Evolutionary conservation across 2,888 invertebrate species (phyloP).

Genomic region (Sycophila texana): DNA sequence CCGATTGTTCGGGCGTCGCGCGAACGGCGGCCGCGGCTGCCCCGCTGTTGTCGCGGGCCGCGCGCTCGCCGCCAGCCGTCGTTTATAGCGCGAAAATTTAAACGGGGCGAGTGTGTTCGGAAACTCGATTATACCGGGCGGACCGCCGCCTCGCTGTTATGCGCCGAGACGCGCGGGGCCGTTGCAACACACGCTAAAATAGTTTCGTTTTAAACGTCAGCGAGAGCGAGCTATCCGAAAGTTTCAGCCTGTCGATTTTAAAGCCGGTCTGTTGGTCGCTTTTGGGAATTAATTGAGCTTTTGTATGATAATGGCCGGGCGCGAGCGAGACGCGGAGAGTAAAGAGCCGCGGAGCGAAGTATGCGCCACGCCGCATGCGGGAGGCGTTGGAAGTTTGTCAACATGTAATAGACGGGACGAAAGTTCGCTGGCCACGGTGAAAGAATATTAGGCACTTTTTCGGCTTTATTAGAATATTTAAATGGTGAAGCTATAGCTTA

Average conservation of each 20-base stretch:
- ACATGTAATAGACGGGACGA: constrained; percentile 3
- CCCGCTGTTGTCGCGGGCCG: constrained; percentile 10
- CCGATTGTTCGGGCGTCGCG: constrained; percentile 64
- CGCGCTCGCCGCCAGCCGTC: constrained; percentile 4
- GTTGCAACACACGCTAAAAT: constrained; percentile 24
- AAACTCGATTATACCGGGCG: constrained; percentile 49
- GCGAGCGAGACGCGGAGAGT: neutral
- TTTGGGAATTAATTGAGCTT: constrained; percentile 52
- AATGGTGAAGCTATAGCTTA: too few relatives aligned
- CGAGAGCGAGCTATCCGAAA: constrained; percentile 19
- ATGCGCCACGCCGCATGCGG: neutral
- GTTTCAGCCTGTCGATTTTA: constrained; percentile 49
- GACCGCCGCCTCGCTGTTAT: neutral
- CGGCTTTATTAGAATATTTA: constrained; percentile 6
- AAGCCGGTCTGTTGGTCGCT: constrained; percentile 29
- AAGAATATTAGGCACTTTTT: constrained; percentile 1
- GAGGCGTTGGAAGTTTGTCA: constrained; percentile 23
- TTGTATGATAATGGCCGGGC: constrained; percentile 37
- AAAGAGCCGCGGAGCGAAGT: too few relatives aligned
- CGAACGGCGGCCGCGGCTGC: neutral
- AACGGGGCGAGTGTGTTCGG: constrained; percentile 43
- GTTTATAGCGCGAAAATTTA: constrained; percentile 51
- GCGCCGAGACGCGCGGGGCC: neutral
- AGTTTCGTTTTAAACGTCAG: constrained; percentile 45
- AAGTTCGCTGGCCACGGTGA: too few relatives aligned